Evolutionary conservation across 2,888 invertebrate species (phyloP).

Genomic region (Bursaphelenchus okinawaensis): DNA sequence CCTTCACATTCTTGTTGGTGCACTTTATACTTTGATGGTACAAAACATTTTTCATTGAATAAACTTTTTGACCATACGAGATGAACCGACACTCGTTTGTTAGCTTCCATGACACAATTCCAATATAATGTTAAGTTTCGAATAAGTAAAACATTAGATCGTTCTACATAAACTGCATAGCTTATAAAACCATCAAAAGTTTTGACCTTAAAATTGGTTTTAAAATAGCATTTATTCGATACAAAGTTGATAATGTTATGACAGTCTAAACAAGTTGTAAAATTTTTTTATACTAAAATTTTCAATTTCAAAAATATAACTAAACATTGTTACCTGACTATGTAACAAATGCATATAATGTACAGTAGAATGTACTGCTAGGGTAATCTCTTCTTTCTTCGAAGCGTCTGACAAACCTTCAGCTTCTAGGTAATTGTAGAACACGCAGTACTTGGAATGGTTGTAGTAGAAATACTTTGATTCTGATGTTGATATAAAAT

Average conservation of each 20-base stretch:
- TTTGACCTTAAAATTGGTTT: no score
- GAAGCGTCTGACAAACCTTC: conserved; percentile 16
- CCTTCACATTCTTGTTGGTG: not conserved
- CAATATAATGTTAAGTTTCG: conserved; percentile 10
- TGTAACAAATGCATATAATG: conserved; percentile 13
- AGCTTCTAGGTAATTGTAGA: conserved; percentile 23
- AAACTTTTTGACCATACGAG: conserved; percentile 21
- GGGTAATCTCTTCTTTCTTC: conserved; percentile 19
- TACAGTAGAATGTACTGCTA: conserved; percentile 29
- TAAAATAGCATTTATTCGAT: no score
- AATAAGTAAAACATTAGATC: conserved; percentile 5
- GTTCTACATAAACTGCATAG: conserved; percentile 26
- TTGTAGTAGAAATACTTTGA: no score
- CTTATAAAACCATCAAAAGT: conserved; percentile 34
- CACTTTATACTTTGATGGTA: not conserved
- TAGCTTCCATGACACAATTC: conserved; percentile 14
- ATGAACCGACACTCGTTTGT: conserved; percentile 25
- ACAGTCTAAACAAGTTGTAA: conserved; percentile 3
- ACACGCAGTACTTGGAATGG: conserved; percentile 16
- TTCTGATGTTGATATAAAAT: no score
- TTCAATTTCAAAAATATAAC: not conserved
- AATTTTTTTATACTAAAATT: not conserved
- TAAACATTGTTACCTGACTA: conserved; percentile 7
- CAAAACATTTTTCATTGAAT: conserved; percentile 14
- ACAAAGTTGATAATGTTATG: no score